Evolutionary conservation across 2,888 invertebrate species (phyloP).

Genomic region (Carabus problematicus): DNA sequence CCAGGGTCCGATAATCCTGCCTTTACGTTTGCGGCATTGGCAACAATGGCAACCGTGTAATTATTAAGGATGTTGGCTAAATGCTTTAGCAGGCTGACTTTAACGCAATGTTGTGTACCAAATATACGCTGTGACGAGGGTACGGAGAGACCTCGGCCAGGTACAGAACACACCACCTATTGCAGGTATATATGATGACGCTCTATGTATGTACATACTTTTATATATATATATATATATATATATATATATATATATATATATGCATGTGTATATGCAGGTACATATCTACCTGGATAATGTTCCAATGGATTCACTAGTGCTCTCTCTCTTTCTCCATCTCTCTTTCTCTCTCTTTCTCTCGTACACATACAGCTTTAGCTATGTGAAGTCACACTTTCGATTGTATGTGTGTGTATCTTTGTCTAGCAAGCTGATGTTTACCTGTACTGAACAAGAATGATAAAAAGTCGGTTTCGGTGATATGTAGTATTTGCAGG

Average conservation of each 20-base stretch:
- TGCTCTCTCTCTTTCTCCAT: background rate
- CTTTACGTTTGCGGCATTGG: conserved; percentile 22
- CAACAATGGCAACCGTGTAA: conserved; percentile 41
- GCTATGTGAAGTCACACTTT: conserved; percentile 23
- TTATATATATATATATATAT: too few relatives aligned
- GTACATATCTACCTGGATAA: conserved; percentile 33
- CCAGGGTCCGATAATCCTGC: too few relatives aligned
- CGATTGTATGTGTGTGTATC: conserved; percentile 28
- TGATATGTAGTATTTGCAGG: conserved; percentile 38
- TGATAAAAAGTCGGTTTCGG: conserved; percentile 54
- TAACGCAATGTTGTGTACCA: conserved; percentile 38
- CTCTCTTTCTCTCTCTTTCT: conserved; percentile 3
- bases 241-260: too few relatives aligned
- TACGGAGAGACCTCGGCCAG: conserved; percentile 13
- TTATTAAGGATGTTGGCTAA: conserved; percentile 31
- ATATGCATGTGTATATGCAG: conserved; percentile 1
- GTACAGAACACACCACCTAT: background rate
- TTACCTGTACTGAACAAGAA: conserved; percentile 51
- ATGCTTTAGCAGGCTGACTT: conserved; percentile 35
- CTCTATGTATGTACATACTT: background rate
- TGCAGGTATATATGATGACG: conserved; percentile 25
- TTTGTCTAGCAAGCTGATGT: conserved; percentile 45
- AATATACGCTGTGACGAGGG: conserved; percentile 33
- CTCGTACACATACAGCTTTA: background rate
- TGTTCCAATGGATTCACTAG: background rate